phyloP scores from a whole-genome alignment of 2,113 vertebrate genomes.

The Spheniscus mendiculus region DNA sequence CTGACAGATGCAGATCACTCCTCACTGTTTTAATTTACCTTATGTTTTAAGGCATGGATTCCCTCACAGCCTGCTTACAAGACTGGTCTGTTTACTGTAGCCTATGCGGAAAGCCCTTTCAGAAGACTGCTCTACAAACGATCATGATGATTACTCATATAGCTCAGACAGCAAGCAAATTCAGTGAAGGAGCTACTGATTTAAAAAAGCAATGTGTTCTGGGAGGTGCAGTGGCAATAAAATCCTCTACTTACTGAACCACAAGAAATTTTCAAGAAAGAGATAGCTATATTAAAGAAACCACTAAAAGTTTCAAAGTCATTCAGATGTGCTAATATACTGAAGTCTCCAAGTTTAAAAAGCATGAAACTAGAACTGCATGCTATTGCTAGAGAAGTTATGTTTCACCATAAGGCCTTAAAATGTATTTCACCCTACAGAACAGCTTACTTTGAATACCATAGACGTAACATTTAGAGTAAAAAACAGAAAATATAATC shows the following conservation, averaged over 20 bases:
- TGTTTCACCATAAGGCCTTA: neutral
- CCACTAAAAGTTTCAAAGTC: neutral
- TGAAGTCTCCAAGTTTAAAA: neutral
- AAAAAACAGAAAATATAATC: neutral
- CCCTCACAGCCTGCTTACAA: neutral
- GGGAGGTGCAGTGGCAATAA: neutral
- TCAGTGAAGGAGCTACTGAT: neutral
- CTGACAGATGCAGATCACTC: too few species aligned
- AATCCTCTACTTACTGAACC: neutral
- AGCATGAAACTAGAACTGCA: neutral
- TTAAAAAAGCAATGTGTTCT: neutral
- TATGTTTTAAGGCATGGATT: neutral
- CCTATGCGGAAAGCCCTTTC: neutral
- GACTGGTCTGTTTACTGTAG: neutral
- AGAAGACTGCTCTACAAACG: neutral
- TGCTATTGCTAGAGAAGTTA: neutral
- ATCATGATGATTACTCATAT: rapidly evolving
- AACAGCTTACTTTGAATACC: neutral
- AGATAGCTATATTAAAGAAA: neutral
- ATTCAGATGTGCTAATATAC: neutral
- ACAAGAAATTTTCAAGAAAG: neutral
- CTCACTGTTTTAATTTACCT: neutral
- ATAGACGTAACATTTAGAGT: neutral
- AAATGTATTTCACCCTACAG: neutral
- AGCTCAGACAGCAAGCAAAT: neutral